Evolutionary conservation across 2,797 vertebrate species (phyloP).

Genomic region (Chloroceryle inda): DNA sequence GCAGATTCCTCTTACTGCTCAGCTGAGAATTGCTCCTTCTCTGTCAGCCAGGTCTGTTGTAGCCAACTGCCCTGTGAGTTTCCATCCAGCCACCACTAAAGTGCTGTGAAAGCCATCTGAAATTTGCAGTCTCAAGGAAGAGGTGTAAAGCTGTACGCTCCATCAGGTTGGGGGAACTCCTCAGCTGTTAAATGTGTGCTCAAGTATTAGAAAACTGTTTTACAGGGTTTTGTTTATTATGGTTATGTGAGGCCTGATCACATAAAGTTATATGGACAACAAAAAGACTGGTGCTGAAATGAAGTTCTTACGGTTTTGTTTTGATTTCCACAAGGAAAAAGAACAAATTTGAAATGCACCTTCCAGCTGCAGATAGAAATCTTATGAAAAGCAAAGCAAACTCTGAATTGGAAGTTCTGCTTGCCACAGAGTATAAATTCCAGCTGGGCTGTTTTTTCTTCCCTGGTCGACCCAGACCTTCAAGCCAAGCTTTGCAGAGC

Average conservation of each 20-base stretch:
- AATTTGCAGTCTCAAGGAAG: neutral
- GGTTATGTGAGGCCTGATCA: constrained; percentile 13
- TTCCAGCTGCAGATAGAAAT: constrained; percentile 45
- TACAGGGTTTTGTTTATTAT: constrained; percentile 61
- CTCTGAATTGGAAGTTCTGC: constrained; percentile 1
- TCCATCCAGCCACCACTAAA: neutral
- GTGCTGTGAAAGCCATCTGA: neutral
- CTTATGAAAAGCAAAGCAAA: constrained; percentile 42
- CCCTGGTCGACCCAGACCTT: neutral
- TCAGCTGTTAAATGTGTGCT: constrained; percentile 16
- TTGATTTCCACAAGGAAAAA: constrained; percentile 55
- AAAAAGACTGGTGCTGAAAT: constrained; percentile 42
- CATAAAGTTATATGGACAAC: constrained; percentile 48
- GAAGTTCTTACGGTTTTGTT: constrained; percentile 54
- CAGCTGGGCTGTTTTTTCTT: neutral
- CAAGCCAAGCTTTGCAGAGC: neutral
- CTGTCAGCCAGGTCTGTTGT: neutral
- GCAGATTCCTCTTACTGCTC: neutral
- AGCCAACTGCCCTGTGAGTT: neutral
- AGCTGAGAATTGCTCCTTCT: neutral
- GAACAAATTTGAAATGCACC: constrained; percentile 16
- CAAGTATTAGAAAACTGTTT: constrained; percentile 49
- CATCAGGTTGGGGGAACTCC: neutral
- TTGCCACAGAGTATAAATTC: neutral
- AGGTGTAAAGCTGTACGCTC: neutral